Evolutionary conservation across 2,113 vertebrate genomes (phyloP), one percentile per base, ranked within the genome.

Genomic region (Ibidorhyncha struthersii): DNA sequence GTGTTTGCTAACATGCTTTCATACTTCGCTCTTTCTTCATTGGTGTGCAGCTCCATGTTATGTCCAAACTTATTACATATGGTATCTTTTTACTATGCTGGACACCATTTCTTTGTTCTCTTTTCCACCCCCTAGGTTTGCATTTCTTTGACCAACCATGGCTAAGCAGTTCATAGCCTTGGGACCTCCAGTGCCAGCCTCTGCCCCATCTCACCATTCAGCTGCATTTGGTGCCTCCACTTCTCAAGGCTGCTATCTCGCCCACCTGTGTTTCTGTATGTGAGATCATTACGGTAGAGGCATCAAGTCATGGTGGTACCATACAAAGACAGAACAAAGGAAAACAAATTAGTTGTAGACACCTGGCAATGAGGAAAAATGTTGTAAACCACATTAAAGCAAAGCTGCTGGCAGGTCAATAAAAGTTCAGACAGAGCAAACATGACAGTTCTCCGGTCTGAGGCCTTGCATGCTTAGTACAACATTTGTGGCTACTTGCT

Each of bases 281-380:
- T 63, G 66, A 56, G 30, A 17, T 81, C 38, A 32, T 72, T 12
- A 0, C 0, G 0, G 34, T 12, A n/a, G 29, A 62, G 43, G 79
- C 43, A 61, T 47, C 58, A 77, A n/a, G 72, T 50, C 23, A 32
- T 26, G 14, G 20, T 62, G 36, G 14, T 29, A 47, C 5, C 18
- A 40, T 17, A 56, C 32, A 30, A 61, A 50, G 52, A 62, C 30
- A 77, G 32, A 72, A 15, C 18, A 73, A 88, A 83, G 43, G n/a
- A 86, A 95, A 79, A 86, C 14, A 71, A 59, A 84, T 94, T 88
- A 88, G 10, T 56, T 74, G 55, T 52, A 76, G 85, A 85, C 56
- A 67, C n/a, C 20, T 76, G 62, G 56, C 21, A 93, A 52, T 82
- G 76, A 85, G 22, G 56, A 85, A 91, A 85, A 79, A 67, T 27